Evolutionary conservation across 2,797 vertebrate genomes (phyloP), one percentile per base, ranked within the genome.

Genomic region (Hydrophis major): DNA sequence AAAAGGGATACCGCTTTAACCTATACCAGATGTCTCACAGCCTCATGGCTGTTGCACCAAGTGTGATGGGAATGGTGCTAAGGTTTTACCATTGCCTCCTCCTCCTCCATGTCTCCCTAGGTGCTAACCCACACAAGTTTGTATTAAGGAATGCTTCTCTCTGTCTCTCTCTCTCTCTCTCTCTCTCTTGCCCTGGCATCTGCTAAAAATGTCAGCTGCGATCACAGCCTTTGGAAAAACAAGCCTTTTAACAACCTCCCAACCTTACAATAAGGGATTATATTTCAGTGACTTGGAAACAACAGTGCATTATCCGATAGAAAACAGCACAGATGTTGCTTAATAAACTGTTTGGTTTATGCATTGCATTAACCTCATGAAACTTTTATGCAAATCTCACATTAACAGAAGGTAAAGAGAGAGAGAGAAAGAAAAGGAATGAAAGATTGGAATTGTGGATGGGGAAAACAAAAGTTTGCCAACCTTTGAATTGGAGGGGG

Each of bases 331-430:
- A 98, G 98, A 98, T 98, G 98, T 97, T 97, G 94, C 96, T 97
- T 97, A 96, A 97, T 97, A 97, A 97, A 97, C 94, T 92, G 96
- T 96, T 96, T 91, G 66, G 96, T 97, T 97, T 97, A 97, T 96
- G 96, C 97, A 96, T 97, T 97, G 96, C 97, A 96, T 97, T 96
- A 96, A 97, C 95, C 97, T 97, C 97, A 97, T 97, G 97, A 98
- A 97, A 97, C 97, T 97, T 97, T 97, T 97, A 98, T 98, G 97
- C 97, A 97, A 97, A 98, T 98, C 96, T 97, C 95, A 93, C 96
- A 96, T 96, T 96, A 97, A 97, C 97, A 97, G 97, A 97, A 97
- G 98, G 97, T 97, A 96, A 27, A 89, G 50, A 89, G 27, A 92
- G 47, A n/a, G 61, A 61, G 25, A 55, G 8, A 63, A n/a, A 97